Base-by-base conservation (phyloP, 2,113 vertebrate genomes). In the Dicaeum eximium region DNA sequence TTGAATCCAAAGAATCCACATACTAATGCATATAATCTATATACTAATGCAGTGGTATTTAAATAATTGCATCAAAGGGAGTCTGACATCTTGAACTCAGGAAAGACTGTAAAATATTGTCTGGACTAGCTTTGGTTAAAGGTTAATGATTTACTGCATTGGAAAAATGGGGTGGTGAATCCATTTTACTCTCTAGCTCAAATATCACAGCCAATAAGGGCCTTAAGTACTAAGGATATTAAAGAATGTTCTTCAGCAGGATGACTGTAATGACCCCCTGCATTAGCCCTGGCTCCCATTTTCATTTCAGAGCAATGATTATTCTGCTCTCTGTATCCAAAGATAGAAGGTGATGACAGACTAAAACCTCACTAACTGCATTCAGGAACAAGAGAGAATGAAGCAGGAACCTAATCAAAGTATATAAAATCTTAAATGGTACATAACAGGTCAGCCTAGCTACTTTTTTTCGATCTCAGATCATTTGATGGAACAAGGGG, bases 211-310 rank as follows among this genome's bases (percentile, higher is more conserved):
- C 33, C 81, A 50, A 71, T 24, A 25, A 25, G 65, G 89, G 47
- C 48, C 69, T 37, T 94, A 84, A 95, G n/a, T 95, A 66, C 81
- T 83, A 38, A 70, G 70, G 54, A 80, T 94, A 96, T 90, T 95
- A 74, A 86, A 75, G 88, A 96, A 78, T 66, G 64, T 92, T 95
- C 91, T 93, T 92, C 66, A 85, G 69, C 45, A 50, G 51, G 61
- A 83, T 80, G 94, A 67, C 77, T 85, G 15, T 79, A 90, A 79
- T 97, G 91, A 93, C 92, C 92, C 70, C 42, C 37, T 94, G 61
- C 95, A 92, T 95, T 97, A 96, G 87, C 92, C 60, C 30, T 28
- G 37, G 44, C 85, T 95, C 75, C 86, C 95, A 91, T 90, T 96
- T 93, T 94, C 92, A 82, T 91, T 96, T 94, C 75, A 92, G 54